These are phyloP conservation scores for Thunnus albacares DNA, from an alignment of 2,797 vertebrate species.

Conservation along the genomic window DNA sequence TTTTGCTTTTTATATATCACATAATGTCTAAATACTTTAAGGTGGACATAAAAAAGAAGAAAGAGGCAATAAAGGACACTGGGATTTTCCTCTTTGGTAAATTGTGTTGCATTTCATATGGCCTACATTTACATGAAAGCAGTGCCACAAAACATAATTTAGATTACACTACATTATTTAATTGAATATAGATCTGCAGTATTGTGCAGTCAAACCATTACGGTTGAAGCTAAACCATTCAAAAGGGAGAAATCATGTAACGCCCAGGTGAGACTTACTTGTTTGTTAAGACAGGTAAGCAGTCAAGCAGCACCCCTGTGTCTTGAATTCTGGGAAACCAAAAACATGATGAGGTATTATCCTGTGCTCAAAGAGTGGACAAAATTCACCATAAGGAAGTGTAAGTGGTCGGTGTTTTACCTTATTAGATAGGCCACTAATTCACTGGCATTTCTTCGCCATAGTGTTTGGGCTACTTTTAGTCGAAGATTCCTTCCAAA, in stretches of 20 bases:
- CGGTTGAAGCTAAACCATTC: neutral
- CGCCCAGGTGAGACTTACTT: slow-evolving; percentile 84
- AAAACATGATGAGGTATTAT: neutral
- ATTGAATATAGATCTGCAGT: neutral
- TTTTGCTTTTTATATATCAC: neutral
- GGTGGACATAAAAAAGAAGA: neutral
- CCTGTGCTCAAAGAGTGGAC: neutral
- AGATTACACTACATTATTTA: neutral
- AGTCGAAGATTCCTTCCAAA: slow-evolving; percentile 96
- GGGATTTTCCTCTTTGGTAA: neutral
- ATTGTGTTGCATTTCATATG: neutral
- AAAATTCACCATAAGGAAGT: neutral
- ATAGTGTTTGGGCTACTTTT: slow-evolving; percentile 96
- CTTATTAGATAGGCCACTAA: slow-evolving; percentile 96
- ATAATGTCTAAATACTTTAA: no score
- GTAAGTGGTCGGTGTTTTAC: slow-evolving; percentile 74
- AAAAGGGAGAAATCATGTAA: neutral
- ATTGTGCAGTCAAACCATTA: slow-evolving; percentile 1
- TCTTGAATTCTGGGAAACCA: slow-evolving; percentile 91
- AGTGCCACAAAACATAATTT: neutral
- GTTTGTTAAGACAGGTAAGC: slow-evolving; percentile 96
- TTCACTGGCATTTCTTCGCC: slow-evolving; percentile 95
- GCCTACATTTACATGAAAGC: neutral
- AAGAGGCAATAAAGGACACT: neutral
- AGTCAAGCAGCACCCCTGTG: slow-evolving; percentile 95